A percentile compares a stretch with the other conserved stretches of the same genome.
Evolutionary conservation across 2,888 invertebrate genomes (phyloP).

Genomic region (Apamea epomidion): DNA sequence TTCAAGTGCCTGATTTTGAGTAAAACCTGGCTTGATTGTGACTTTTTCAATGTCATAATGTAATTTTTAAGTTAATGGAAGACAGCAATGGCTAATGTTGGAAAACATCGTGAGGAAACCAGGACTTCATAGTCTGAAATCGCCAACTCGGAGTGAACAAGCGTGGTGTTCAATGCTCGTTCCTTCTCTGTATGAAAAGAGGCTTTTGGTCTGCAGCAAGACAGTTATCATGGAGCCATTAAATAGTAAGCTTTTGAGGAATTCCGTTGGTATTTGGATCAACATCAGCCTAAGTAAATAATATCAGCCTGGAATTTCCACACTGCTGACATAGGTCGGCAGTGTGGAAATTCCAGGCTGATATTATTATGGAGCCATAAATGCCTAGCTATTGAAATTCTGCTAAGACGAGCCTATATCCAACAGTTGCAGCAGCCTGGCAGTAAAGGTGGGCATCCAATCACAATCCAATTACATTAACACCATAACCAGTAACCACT

Average conservation of each 20-base stretch:
- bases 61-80: neutral
- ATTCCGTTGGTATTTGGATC: neutral
- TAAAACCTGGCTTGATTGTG: neutral
- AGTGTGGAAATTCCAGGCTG: neutral
- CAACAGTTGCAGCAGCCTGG: neutral
- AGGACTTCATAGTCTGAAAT: neutral
- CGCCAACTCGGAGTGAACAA: neutral
- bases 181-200: neutral
- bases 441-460: constrained; percentile 11
- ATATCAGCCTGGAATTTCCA: no score
- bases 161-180: no score
- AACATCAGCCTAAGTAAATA: neutral
- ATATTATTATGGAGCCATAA: neutral
- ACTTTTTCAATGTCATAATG: neutral
- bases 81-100: neutral
- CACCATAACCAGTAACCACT: neutral
- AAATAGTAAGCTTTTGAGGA: neutral
- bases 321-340: neutral
- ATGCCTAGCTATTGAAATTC: neutral
- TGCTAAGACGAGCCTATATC: neutral
- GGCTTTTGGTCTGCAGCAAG: no score
- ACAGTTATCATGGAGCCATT: neutral
- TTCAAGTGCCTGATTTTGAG: neutral
- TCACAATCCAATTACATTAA: neutral
- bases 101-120: neutral